Base-by-base conservation (phyloP, 2,797 vertebrate species). In the Atherinosoma microstoma region DNA sequence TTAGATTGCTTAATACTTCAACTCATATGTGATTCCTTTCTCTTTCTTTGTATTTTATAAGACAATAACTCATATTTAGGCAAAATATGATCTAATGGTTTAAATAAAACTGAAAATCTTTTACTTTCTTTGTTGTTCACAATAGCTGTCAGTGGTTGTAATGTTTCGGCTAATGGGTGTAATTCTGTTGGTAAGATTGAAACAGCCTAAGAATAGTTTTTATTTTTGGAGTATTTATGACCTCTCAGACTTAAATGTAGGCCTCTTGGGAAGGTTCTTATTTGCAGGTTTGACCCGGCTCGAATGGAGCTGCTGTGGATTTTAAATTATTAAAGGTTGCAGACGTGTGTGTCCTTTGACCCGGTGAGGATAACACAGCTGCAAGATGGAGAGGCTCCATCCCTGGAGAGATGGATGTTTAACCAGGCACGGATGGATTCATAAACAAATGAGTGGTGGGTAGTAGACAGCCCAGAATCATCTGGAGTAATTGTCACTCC, bases 391-490 rank as follows among this genome's bases (percentile, higher is more conserved):
- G 77, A 13, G 62, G 63, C 82, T 51, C 40, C 27, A 3, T 82
- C 83, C 72, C 88, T 0, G 15, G 84, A 79, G 88, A 84, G 64
- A 11, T 1, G 7, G 18, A 64, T 76, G 82, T 84, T 85, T 83
- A 84, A 85, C 87, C 22, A 82, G 76, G 79, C 77, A 60, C 84
- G 63, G 69, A 84, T 85, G 82, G 82, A 85, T 82, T 87, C 82
- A 69, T 73, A 90, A 90, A 88, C 84, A 89, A 84, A 85, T 69
- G 86, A 66, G 79, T 81, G 84, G 86, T 79, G 85, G 77, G 76
- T 63, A 64, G 82, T 70, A 64, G 62, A 68, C 64, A 22, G 42
- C 75, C 75, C 71, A 35, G 75, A 73, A 77, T 78, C 78, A 27
- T 57, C 35, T 20, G 7, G 69, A 65, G 78, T 72, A 74, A 78